Conservation (phyloP, 1,140 invertebrate genomes). For the Medauroidea extradentata region DNA sequence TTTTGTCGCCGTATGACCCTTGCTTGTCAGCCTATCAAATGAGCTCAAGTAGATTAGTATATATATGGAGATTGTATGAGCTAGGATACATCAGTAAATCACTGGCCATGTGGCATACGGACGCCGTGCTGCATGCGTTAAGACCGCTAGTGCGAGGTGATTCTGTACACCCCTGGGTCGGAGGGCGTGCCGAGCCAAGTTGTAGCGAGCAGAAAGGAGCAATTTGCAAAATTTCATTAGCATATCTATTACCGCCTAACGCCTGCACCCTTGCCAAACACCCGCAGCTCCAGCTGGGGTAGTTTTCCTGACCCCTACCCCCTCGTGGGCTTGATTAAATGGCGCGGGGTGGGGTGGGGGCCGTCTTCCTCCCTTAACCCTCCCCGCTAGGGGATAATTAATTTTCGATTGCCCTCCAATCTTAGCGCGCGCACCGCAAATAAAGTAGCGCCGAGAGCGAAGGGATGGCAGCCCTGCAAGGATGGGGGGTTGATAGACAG, state of each 20-base stretch:
- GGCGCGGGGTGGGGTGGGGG: constrained; percentile 13
- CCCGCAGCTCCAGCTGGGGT: not conserved
- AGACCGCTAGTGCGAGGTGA: too few relatives aligned
- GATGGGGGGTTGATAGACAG: not conserved
- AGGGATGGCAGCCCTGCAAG: not conserved
- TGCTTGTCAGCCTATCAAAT: too few relatives aligned
- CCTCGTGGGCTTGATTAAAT: constrained; percentile 21
- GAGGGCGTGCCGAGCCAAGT: too few relatives aligned
- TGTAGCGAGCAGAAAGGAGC: constrained; percentile 13
- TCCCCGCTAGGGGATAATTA: constrained; percentile 32
- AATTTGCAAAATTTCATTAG: constrained; percentile 32
- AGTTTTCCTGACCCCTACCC: not conserved
- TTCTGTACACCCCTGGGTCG: too few relatives aligned
- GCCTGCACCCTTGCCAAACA: not conserved
- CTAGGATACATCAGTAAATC: too few relatives aligned
- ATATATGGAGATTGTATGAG: too few relatives aligned
- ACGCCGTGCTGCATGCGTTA: too few relatives aligned
- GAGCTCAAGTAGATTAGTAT: too few relatives aligned
- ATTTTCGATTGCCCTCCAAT: constrained; percentile 29
- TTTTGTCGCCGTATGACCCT: too few relatives aligned
- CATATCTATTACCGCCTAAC: constrained; percentile 28
- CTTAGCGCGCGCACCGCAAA: constrained; percentile 28
- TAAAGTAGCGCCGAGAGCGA: constrained; percentile 7
- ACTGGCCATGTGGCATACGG: too few relatives aligned
- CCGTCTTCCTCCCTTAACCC: constrained; percentile 9